These are phyloP conservation scores for Metacarcinus magister DNA, from an alignment of 2,888 invertebrate species.

Conservation along the genomic window DNA sequence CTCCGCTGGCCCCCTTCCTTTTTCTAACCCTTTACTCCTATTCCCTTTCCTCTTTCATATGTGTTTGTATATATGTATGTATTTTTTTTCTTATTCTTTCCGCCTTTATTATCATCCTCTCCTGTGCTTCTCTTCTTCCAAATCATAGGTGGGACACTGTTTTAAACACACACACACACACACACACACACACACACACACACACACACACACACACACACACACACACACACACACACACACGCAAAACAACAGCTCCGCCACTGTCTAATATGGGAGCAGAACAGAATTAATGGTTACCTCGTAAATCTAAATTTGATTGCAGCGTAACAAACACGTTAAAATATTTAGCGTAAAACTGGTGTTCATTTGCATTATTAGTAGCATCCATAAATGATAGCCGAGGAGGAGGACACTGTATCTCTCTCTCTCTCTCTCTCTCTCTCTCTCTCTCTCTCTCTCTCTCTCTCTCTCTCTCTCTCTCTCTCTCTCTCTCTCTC, in stretches of 20 bases:
- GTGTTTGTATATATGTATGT: neutral
- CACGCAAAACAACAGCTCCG: neutral
- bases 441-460: conserved; percentile 2
- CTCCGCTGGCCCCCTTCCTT: neutral
- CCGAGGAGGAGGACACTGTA: conserved; percentile 23
- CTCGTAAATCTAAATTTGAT: conserved; percentile 64
- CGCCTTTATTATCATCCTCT: neutral
- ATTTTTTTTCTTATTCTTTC: neutral
- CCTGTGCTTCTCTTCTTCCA: neutral
- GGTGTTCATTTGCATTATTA: conserved; percentile 38
- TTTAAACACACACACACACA: conserved; percentile 1
- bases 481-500: conserved; percentile 18
- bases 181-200: neutral
- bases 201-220: neutral
- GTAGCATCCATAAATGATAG: conserved; percentile 40
- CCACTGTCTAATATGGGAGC: conserved; percentile 20
- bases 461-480: conserved; percentile 22
- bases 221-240: neutral
- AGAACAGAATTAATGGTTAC: neutral
- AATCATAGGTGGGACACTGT: neutral
- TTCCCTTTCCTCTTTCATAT: neutral
- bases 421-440: conserved; percentile 8
- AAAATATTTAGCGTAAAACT: conserved; percentile 56
- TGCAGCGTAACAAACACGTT: conserved; percentile 61
- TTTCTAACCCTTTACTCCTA: neutral